Percentiles rank a stretch among this genome's conserved stretches.
These are phyloP conservation scores for Drosophila paulistorum DNA, from an alignment of 1,140 invertebrate genomes.

Conservation along the genomic window DNA sequence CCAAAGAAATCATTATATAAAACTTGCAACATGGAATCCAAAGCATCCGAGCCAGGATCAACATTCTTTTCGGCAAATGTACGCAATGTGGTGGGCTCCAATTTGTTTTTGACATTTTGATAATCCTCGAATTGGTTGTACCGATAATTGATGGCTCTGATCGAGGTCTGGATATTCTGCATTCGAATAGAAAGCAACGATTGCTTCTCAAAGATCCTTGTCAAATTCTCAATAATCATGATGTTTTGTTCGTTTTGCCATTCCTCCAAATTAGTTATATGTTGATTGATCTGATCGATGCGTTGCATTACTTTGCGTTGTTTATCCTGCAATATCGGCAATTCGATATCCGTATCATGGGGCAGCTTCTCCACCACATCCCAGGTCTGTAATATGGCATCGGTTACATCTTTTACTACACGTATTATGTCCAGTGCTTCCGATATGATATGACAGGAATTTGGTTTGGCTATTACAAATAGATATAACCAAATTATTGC, in stretches of 20 bases:
- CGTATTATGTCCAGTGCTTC: constrained; percentile 35
- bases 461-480: background rate
- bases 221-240: constrained; percentile 34
- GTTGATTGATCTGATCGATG: constrained; percentile 29
- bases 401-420: constrained; percentile 33
- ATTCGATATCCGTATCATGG: background rate
- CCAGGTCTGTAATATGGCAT: constrained; percentile 25
- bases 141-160: constrained; percentile 18
- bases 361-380: constrained; percentile 11
- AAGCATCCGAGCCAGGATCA: constrained; percentile 25
- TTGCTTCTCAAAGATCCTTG: constrained; percentile 12
- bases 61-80: constrained; percentile 49
- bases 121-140: constrained; percentile 24
- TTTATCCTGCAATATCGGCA: constrained; percentile 16
- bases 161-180: constrained; percentile 5
- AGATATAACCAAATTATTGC: constrained; percentile 7
- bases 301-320: constrained; percentile 21
- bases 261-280: constrained; percentile 27
- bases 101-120: constrained; percentile 9
- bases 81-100: constrained; percentile 30
- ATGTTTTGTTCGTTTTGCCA: constrained; percentile 23
- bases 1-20: constrained; percentile 23
- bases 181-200: constrained; percentile 14
- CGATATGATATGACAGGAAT: background rate
- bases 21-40: constrained; percentile 18